Evolutionary conservation across 2,888 invertebrate genomes (phyloP).

Genomic region (Ectemnius cavifrons): DNA sequence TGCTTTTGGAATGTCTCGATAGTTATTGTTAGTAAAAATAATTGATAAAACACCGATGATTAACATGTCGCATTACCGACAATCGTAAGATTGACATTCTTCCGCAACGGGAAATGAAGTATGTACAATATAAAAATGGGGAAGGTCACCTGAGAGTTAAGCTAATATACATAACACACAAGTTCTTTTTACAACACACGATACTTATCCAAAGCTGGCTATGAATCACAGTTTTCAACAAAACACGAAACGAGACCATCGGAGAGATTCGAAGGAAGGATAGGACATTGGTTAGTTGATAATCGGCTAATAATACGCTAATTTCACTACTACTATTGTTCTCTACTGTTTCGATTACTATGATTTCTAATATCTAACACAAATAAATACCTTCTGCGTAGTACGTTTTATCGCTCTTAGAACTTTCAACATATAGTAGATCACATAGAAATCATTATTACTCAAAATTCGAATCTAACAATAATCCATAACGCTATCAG

Average conservation of each 20-base stretch:
- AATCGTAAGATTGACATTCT: constrained; percentile 40
- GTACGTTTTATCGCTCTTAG: constrained; percentile 50
- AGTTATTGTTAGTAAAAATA: constrained; percentile 38
- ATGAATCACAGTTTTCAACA: constrained; percentile 44
- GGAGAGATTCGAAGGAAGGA: constrained; percentile 24
- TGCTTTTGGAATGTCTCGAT: constrained; percentile 60
- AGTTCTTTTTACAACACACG: constrained; percentile 24
- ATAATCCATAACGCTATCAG: constrained; percentile 67
- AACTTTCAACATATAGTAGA: constrained; percentile 59
- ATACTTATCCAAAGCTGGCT: constrained; percentile 35
- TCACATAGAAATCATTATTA: constrained; percentile 57
- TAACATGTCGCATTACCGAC: constrained; percentile 33
- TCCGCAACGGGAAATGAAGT: constrained; percentile 55
- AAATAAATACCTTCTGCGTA: constrained; percentile 67
- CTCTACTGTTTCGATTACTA: constrained; percentile 65
- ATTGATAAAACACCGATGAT: constrained; percentile 37
- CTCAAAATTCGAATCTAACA: constrained; percentile 57
- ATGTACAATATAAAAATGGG: constrained; percentile 61
- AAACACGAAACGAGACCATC: constrained; percentile 29
- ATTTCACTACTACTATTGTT: constrained; percentile 55
- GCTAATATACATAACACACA: constrained; percentile 29
- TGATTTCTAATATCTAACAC: constrained; percentile 60
- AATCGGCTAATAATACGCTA: constrained; percentile 53
- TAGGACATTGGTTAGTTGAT: constrained; percentile 41
- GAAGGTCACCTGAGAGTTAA: constrained; percentile 45